Conservation (phyloP, 2,113 vertebrate species). For the Pantherophis guttatus region DNA sequence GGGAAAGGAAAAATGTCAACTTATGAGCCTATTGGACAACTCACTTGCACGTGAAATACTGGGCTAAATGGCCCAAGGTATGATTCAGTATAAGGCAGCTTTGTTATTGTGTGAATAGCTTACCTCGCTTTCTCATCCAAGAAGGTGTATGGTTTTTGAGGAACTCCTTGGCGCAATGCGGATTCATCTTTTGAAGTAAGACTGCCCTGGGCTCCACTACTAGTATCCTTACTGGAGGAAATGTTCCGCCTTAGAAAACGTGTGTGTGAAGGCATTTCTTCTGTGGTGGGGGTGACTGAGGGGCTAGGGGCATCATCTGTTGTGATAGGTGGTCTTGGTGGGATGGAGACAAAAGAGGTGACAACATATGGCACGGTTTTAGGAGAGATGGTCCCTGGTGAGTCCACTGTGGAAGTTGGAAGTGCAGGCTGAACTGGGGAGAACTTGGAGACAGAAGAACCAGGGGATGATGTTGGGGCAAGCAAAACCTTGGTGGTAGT, state of each 20-base stretch:
- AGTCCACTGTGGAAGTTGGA: constrained; percentile 26
- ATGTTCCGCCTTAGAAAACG: constrained; percentile 71
- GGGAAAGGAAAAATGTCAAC: neutral
- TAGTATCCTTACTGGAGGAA: constrained; percentile 66
- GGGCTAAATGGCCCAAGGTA: neutral
- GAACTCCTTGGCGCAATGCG: constrained; percentile 84
- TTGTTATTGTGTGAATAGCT: constrained; percentile 7
- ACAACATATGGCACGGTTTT: constrained; percentile 64
- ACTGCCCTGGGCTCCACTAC: constrained; percentile 58
- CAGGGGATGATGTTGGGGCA: neutral
- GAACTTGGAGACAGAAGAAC: constrained; percentile 34
- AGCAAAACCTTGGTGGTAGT: constrained; percentile 14
- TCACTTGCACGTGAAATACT: rapidly evolving
- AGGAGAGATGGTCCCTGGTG: constrained; percentile 25
- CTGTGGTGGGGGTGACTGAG: constrained; percentile 33
- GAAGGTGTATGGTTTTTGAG: constrained; percentile 97
- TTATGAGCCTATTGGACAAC: neutral
- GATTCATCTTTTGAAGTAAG: constrained; percentile 71
- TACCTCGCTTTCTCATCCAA: constrained; percentile 97
- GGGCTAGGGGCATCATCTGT: constrained; percentile 31
- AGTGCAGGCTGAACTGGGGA: constrained; percentile 1
- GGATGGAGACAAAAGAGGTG: constrained; percentile 75
- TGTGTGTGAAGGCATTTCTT: constrained; percentile 42
- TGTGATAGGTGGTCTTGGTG: constrained; percentile 47
- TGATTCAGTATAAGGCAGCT: neutral